Conservation (phyloP, 2,888 invertebrate species). For the Palloptera scutellata region DNA sequence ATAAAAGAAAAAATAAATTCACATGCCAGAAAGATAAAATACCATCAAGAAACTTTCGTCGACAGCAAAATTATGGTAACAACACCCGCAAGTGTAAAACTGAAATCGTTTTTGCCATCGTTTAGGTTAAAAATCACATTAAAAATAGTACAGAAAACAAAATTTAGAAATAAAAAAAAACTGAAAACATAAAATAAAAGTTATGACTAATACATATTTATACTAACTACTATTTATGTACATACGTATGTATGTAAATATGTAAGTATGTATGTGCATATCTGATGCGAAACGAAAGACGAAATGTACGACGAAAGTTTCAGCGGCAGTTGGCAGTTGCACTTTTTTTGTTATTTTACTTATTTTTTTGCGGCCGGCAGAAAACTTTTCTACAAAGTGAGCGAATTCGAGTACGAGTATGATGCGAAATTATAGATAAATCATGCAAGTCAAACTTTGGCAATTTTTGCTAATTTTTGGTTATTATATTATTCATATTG, state of each 20-base stretch:
- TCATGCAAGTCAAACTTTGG: constrained; percentile 41
- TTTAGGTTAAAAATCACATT: constrained; percentile 38
- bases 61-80: constrained; percentile 34
- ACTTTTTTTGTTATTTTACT: neutral
- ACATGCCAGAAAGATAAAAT: constrained; percentile 23
- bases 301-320: neutral
- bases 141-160: constrained; percentile 37
- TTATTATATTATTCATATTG: constrained; percentile 15
- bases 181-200: neutral
- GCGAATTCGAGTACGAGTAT: constrained; percentile 10
- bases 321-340: neutral
- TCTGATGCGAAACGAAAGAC: constrained; percentile 4
- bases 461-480: constrained; percentile 34
- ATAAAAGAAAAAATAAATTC: constrained; percentile 7
- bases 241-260: neutral
- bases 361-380: neutral
- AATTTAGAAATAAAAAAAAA: constrained; percentile 5
- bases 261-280: neutral
- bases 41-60: constrained; percentile 35
- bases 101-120: constrained; percentile 5
- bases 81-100: constrained; percentile 54
- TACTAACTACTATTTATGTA: constrained; percentile 1
- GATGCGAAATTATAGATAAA: constrained; percentile 42
- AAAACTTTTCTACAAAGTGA: neutral
- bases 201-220: neutral